These are phyloP conservation scores for Frieseomelitta varia DNA, from an alignment of 1,140 invertebrate species.

Conservation along the genomic window DNA sequence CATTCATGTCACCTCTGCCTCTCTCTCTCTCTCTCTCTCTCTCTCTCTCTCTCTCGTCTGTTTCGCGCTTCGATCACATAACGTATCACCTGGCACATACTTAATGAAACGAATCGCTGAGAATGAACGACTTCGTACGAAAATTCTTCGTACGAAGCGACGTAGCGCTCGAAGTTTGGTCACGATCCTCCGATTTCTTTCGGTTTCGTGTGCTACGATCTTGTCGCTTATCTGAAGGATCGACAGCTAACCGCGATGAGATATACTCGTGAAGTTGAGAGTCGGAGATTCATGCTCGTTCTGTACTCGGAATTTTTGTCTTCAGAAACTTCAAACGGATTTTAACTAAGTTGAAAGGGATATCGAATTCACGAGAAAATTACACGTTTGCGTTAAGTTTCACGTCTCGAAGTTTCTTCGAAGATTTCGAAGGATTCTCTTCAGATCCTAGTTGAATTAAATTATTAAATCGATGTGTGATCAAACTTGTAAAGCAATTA, in stretches of 20 bases:
- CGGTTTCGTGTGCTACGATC: background rate
- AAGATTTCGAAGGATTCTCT: too few species aligned
- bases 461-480: too few species aligned
- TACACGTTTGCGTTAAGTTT: too few species aligned
- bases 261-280: background rate
- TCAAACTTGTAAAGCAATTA: too few species aligned
- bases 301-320: background rate
- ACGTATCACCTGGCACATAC: conserved; percentile 21
- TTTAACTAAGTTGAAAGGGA: too few species aligned
- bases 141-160: conserved; percentile 26
- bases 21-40: background rate
- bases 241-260: background rate
- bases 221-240: background rate
- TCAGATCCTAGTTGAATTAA: too few species aligned
- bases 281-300: too few species aligned
- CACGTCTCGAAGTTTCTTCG: too few species aligned
- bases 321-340: too few species aligned
- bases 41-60: background rate
- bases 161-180: conserved; percentile 35
- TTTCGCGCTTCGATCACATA: conserved; percentile 23
- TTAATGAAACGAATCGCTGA: conserved; percentile 33
- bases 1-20: conserved; percentile 40
- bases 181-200: conserved; percentile 32
- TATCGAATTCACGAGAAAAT: too few species aligned
- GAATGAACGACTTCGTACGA: conserved; percentile 30